Evolutionary conservation across 2,113 vertebrate species (phyloP), one percentile per base, ranked within the genome.

Genomic region (Apus apus): DNA sequence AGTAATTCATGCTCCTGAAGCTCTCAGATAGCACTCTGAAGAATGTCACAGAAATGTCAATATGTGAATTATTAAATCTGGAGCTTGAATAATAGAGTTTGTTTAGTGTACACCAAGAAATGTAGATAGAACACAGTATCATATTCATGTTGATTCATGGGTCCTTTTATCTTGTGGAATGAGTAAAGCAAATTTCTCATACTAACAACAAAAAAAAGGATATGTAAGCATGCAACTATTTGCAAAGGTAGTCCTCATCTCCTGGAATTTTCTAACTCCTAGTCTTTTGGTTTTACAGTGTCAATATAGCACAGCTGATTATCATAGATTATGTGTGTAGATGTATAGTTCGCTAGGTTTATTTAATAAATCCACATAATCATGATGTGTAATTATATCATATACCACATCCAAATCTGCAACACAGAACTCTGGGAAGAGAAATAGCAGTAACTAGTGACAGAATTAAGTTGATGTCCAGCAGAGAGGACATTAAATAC

Each of bases 11-110:
- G 22, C 17, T 85, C 32, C 53, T 82, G 25, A 13, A 89, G 57
- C 18, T 87, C 46, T 91, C 73, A 29, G 51, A 64, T 16, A 66
- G 26, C 20, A 26, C 60, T 32, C 57, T 56, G 70, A 93, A 78
- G 51, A 96, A 85, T 36, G 71, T 50, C 75, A 96, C 32, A 92
- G 43, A 85, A 94, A 79, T 67, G 38, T 40, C 70, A 81, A 34
- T 68, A 81, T 29, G 57, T 57, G 75, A 93, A 93, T 85, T 9
- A 82, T 58, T 64, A 67, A 58, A 86, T 70, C 26, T 75, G 67
- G 62, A 78, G 32, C 48, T 56, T 81, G 75, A 85, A 79, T 70
- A 91, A 78, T 15, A 77, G 72, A 91, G 45, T 43, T 86, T 8
- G 8, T 53, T 76, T 5, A 76, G 58, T 9, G 8, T 34, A 57